These are phyloP conservation scores for Pissodes strobi DNA, from an alignment of 1,140 invertebrate species.

Conservation along the genomic window DNA sequence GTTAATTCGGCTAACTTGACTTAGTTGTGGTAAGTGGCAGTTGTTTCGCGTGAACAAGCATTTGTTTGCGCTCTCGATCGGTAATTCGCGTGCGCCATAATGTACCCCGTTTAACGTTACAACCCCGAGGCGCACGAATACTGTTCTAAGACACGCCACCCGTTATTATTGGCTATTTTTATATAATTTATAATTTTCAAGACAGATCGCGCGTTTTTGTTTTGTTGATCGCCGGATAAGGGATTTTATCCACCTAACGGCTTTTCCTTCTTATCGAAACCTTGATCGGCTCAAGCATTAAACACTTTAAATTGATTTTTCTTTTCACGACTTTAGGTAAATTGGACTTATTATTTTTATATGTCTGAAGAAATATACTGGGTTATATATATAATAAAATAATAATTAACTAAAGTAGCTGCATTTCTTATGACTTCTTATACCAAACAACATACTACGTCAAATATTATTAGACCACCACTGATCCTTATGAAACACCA, in stretches of 20 bases:
- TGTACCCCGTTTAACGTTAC: constrained; percentile 56
- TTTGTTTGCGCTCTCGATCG: constrained; percentile 57
- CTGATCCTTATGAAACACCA: too few relatives aligned
- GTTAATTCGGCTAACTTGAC: constrained; percentile 39
- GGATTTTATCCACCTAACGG: constrained; percentile 27
- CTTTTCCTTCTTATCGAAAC: constrained; percentile 18
- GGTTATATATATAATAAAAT: too few relatives aligned
- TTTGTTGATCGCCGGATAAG: constrained; percentile 35
- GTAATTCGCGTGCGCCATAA: constrained; percentile 56
- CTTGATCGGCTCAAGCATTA: constrained; percentile 22
- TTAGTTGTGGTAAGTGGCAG: constrained; percentile 55
- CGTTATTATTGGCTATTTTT: constrained; percentile 50
- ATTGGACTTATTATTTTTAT: too few relatives aligned
- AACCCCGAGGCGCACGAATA: constrained; percentile 52
- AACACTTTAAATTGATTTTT: constrained; percentile 35
- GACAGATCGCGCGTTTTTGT: constrained; percentile 42
- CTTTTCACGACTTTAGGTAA: too few relatives aligned
- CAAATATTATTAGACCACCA: too few relatives aligned
- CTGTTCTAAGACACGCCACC: constrained; percentile 48
- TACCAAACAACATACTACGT: too few relatives aligned
- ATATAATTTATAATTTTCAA: constrained; percentile 54
- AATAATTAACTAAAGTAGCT: too few relatives aligned
- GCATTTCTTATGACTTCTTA: too few relatives aligned
- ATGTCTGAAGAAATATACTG: too few relatives aligned
- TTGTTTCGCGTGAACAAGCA: constrained; percentile 58